Base-by-base conservation (phyloP, 2,797 vertebrate genomes). In the Sebastolobus alascanus region DNA sequence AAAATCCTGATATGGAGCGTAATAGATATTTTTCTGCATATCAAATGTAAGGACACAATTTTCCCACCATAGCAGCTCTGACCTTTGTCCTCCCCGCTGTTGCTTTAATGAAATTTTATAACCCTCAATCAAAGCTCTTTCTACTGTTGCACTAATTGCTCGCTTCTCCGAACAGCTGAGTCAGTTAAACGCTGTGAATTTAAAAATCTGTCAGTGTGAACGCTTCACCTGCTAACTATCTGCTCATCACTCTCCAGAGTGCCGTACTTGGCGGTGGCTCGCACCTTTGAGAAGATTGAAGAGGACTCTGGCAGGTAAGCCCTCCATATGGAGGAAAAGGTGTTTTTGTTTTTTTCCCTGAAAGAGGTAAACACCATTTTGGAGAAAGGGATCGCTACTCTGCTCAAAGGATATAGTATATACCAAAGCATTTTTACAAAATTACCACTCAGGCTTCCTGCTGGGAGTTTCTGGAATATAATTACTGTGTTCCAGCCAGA, bases 271-370 rank as follows among this genome's bases (percentile, higher is more conserved):
- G 97, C 97, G 1, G 97, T 98, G 79, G 97, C 97, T 70, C 96
- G 97, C 29, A 97, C 97, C 0, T 98, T 99, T 86, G 97, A 99
- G 92, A 97, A 95, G 92, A 98, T 99, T 2, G 97, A 99, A 85
- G 96, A 97, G 67, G 97, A 97, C 68, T 97, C 97, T 68, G 97
- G 97, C 89, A 95, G 97, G 97, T 99, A 93, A 94, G 86, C 60
- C 71, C 80, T 75, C 68, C 87, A 77, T 81, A 69, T 86, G 84
- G 83, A 75, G 38, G 29, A 4, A 73, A 70, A 16, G 12, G 14
- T n/a, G 22, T 63, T 68, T 5, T 27, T 38, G 4, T 33, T 33
- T 14, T 55, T 54, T 33, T 25, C 43, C 20, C 43, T 50, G 22
- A 67, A n/a, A 13, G 66, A 61, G 37, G 69, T 46, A 75, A 84